Evolutionary conservation across 2,888 invertebrate species (phyloP).

Genomic region (Cerceris ruficornis): DNA sequence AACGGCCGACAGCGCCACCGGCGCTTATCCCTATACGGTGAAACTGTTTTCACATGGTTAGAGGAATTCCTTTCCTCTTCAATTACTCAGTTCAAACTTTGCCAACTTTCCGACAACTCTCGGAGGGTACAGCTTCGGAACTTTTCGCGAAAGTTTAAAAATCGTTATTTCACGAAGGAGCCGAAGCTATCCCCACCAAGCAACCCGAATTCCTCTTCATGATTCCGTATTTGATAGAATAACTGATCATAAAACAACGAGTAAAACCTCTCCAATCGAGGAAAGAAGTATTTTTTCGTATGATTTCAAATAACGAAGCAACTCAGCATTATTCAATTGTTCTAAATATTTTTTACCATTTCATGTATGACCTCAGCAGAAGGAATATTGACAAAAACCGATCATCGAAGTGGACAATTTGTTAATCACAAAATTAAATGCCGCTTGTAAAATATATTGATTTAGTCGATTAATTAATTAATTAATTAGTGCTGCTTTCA

Average conservation of each 20-base stretch:
- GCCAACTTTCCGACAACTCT: constrained; percentile 74
- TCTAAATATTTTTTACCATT: too few species aligned
- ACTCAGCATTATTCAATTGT: not conserved
- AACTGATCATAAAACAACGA: constrained; percentile 42
- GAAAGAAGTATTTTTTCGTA: constrained; percentile 28
- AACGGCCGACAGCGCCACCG: constrained; percentile 9
- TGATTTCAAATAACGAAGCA: constrained; percentile 10
- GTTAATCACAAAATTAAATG: too few species aligned
- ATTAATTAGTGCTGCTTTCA: too few species aligned
- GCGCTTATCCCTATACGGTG: constrained; percentile 24
- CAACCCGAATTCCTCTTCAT: constrained; percentile 50
- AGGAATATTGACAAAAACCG: too few species aligned
- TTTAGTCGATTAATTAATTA: too few species aligned
- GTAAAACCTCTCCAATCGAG: constrained; percentile 42
- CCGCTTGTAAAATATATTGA: too few species aligned
- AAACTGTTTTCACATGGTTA: constrained; percentile 40
- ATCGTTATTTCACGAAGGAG: constrained; percentile 75
- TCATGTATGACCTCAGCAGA: too few species aligned
- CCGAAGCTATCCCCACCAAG: constrained; percentile 45
- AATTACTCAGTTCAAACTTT: constrained; percentile 74
- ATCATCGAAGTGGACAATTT: too few species aligned
- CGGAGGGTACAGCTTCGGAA: constrained; percentile 68
- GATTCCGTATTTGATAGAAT: constrained; percentile 49
- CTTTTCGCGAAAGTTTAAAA: constrained; percentile 78
- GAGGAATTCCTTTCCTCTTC: constrained; percentile 51